phyloP scores from a whole-genome alignment of 2,797 vertebrate species.

The Apogon hyalosoma region DNA sequence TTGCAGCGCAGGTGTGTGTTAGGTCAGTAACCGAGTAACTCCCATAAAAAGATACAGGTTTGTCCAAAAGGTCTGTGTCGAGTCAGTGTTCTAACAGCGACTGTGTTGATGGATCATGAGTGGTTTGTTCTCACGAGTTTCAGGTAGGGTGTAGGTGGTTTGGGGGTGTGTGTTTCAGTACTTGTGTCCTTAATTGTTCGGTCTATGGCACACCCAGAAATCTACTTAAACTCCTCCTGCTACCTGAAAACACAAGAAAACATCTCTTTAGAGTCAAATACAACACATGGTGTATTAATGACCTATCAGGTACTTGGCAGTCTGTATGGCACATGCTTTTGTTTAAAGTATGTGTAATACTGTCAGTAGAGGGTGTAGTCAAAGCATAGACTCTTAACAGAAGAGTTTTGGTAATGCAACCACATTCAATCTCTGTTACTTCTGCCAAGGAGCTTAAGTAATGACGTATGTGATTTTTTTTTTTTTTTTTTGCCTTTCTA shows the following conservation, averaged over 20 bases:
- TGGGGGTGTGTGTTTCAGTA: background rate
- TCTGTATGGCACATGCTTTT: no score
- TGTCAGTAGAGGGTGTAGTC: background rate
- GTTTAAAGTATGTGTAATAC: no score
- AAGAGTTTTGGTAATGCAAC: no score
- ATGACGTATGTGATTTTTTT: no score
- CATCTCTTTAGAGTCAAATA: background rate
- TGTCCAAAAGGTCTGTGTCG: background rate
- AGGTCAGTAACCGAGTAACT: slow-evolving; percentile 29
- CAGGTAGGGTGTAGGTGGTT: slow-evolving; percentile 5
- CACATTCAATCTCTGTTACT: no score
- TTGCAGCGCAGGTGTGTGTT: background rate
- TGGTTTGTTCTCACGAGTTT: slow-evolving; percentile 4
- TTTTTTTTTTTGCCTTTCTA: no score
- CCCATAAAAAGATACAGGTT: slow-evolving; percentile 16
- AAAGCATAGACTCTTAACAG: no score
- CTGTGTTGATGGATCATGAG: background rate
- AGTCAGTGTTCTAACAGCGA: slow-evolving; percentile 26
- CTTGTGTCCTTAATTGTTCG: slow-evolving; percentile 19
- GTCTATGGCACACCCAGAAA: slow-evolving; percentile 12
- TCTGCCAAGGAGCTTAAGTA: no score
- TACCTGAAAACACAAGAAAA: slow-evolving; percentile 5
- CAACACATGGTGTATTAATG: no score
- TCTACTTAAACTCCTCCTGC: background rate
- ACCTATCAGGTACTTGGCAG: no score